Evolutionary conservation across 2,888 invertebrate genomes (phyloP), one percentile per base, ranked within the genome.

Genomic region (Sesamia inferens): DNA sequence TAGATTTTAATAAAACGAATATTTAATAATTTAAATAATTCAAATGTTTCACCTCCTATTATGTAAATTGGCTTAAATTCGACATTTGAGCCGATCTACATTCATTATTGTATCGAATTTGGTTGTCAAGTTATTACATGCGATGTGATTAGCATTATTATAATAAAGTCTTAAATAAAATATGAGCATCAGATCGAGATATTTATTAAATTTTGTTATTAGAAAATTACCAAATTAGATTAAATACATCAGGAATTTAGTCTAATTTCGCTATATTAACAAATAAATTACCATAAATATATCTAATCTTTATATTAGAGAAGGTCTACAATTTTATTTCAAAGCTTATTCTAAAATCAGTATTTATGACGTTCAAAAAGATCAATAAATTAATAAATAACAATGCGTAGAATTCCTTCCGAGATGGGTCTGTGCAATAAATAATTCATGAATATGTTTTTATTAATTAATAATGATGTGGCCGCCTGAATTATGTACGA

Each of bases 391-490:
- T 91, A 89, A 88, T 88, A 83, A 78, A 75, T 88, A 90, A 93
- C 92, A 94, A 93, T 93, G 91, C 85, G 72, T 76, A 83, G 88
- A 86, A 91, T 92, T 88, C 88, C 81, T 76, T 85, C 83, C 77
- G 83, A 87, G 87, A 80, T 87, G 86, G 85, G 79, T 80, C 81
- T 71, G 71, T 76, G 79, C 82, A 87, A 94, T 94, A 92, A 94
- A 95, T 95, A 91, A 94, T 95, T 93, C 89, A 95, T 93, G 90
- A 92, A 84, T 85, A 91, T 89, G 89, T 93, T 93, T 93, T 94
- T 93, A 93, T 93, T 94, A 93, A 94, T 94, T 93, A 93, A 92
- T 92, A 93, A 93, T 91, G 89, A 92, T 90, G 89, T 91, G 87
- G 78, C 84, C 81, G 82, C 72, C 83, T 86, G 84, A 89, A 90